phyloP scores from a whole-genome alignment of 2,113 vertebrate species.

The Oryzias javanicus region DNA sequence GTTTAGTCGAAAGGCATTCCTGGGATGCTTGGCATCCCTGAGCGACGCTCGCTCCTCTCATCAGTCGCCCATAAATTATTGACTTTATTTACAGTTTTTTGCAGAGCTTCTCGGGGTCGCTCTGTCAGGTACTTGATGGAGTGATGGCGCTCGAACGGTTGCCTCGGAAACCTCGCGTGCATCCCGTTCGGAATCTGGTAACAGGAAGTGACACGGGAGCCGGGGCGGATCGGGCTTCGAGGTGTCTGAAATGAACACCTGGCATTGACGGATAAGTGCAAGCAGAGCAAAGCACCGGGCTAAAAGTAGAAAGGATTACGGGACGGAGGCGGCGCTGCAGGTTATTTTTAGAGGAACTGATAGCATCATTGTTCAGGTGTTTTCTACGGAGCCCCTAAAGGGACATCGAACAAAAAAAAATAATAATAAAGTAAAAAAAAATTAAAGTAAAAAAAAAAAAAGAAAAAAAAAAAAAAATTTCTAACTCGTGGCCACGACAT shows the following conservation, averaged over 20 bases:
- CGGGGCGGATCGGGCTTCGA: constrained; percentile 56
- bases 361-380: constrained; percentile 30
- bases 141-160: constrained; percentile 15
- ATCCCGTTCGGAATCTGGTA: constrained; percentile 48
- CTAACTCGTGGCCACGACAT: too few species aligned
- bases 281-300: constrained; percentile 46
- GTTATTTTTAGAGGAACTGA: constrained; percentile 31
- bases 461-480: too few species aligned
- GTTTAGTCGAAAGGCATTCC: constrained; percentile 46
- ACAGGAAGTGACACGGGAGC: constrained; percentile 73
- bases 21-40: constrained; percentile 47
- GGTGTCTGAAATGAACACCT: constrained; percentile 70
- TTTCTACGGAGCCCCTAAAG: too few species aligned
- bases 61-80: constrained; percentile 28
- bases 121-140: constrained; percentile 18
- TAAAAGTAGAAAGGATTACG: constrained; percentile 15
- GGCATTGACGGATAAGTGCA: constrained; percentile 43
- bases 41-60: constrained; percentile 17
- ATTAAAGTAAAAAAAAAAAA: too few species aligned
- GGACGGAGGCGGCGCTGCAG: background rate
- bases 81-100: constrained; percentile 22
- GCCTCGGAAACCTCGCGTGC: constrained; percentile 32
- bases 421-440: too few species aligned
- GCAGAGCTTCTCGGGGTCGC: constrained; percentile 9
- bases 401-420: too few species aligned